These are phyloP conservation scores for Oreotrochilus melanogaster DNA, from an alignment of 2,113 vertebrate species.

Conservation along the genomic window DNA sequence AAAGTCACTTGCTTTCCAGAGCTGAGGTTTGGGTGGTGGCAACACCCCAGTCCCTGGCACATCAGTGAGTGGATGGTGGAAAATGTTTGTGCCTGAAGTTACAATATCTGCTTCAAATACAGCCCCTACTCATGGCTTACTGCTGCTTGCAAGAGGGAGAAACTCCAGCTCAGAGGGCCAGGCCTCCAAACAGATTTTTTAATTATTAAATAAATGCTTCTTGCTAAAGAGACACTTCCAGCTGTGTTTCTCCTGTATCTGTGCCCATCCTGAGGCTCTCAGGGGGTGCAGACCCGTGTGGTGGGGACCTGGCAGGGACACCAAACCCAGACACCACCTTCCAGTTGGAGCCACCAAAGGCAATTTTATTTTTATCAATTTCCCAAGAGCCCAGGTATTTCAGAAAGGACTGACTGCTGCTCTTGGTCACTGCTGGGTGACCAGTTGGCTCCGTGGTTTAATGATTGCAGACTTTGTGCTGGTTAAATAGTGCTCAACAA, in stretches of 20 bases:
- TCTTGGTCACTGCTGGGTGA: neutral
- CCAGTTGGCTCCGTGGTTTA: neutral
- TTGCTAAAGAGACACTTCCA: neutral
- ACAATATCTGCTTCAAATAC: neutral
- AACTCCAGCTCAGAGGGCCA: neutral
- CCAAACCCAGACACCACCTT: rapidly evolving
- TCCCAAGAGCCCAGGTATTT: neutral
- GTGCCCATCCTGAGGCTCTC: rapidly evolving
- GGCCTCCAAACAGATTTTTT: neutral
- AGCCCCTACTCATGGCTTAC: neutral
- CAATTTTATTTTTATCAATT: neutral
- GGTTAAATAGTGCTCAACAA: slow-evolving; percentile 48
- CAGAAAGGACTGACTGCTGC: neutral
- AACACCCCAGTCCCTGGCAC: rapidly evolving
- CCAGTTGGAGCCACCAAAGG: neutral
- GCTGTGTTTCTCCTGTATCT: neutral
- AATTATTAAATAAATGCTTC: neutral
- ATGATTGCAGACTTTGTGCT: slow-evolving; percentile 31
- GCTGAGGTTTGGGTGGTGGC: neutral
- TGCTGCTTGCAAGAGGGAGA: neutral
- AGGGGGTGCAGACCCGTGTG: rapidly evolving
- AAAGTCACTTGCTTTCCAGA: rapidly evolving
- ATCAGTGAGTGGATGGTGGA: neutral
- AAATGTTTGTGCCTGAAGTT: rapidly evolving
- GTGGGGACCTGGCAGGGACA: neutral